Conservation (phyloP, 2,888 invertebrate genomes). For the Chironomus riparius region DNA sequence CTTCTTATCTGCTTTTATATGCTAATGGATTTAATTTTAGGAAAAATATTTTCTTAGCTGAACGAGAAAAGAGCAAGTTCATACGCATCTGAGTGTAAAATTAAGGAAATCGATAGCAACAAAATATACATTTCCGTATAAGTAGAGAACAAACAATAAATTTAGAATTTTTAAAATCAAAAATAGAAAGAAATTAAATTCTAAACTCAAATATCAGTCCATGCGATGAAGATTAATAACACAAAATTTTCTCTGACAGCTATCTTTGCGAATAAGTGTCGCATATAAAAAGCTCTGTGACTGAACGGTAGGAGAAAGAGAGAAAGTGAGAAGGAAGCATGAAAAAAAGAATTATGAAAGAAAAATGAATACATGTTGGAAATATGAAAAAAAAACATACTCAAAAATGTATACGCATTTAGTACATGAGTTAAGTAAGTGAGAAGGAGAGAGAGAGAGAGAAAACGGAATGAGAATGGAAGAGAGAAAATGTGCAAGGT, state of each 20-base stretch:
- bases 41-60: background rate
- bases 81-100: background rate
- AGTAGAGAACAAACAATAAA: no score
- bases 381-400: background rate
- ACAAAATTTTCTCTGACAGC: conserved; percentile 6
- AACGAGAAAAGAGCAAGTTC: background rate
- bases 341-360: background rate
- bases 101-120: background rate
- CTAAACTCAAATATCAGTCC: background rate
- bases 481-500: conserved; percentile 19
- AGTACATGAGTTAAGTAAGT: background rate
- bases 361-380: background rate
- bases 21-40: conserved; percentile 6
- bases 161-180: background rate
- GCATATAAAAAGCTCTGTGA: background rate
- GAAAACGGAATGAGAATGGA: background rate
- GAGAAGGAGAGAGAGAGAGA: background rate
- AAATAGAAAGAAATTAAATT: background rate
- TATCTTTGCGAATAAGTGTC: background rate
- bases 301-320: background rate
- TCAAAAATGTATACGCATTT: no score
- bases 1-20: background rate
- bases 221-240: conserved; percentile 16
- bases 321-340: background rate
- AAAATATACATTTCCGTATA: no score